Evolutionary conservation across 2,888 invertebrate genomes (phyloP), one percentile per base, ranked within the genome.

Genomic region (Maniola hyperantus): DNA sequence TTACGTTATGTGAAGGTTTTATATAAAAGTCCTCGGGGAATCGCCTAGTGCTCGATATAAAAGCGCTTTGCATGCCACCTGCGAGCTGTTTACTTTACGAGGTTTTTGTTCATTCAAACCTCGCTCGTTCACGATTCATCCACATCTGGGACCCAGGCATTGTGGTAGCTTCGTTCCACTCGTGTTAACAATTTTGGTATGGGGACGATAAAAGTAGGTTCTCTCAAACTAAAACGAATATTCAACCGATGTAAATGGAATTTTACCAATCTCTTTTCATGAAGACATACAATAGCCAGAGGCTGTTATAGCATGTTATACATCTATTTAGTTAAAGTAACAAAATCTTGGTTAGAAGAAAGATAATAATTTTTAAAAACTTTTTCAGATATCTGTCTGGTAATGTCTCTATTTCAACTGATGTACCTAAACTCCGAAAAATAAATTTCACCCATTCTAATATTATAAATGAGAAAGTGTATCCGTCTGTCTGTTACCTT

Each of bases 61-160:
- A 72, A 72, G 70, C 71, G 71, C 77, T 78, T 77, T 78, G 75
- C 76, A 77, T 79, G 77, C 74, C 77, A 75, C 77, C 73, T 74
- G 75, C 77, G 70, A 61, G 61, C 67, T 71, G 76, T 72, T 72
- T 74, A 73, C 70, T 78, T 77, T 79, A 79, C 73, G 76, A 71
- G 72, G 57, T 72, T 75, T 78, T 79, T 79, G 76, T 79, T 77
- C 71, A 68, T 70, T 62, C 66, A 48, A 61, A 42, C 63, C 67
- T 66, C 67, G 64, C 50, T 50, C 50, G 33, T 61, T 61, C 65
- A 20, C 65, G 59, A 67, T 72, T 68, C 66, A 65, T 69, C 71
- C 73, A 63, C 79, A 79, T 76, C 77, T 77, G 79, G 64, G 74
- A 70, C 72, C 67, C 57, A 20, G 42, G n/a, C 13, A 57, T 57